Evolutionary conservation across 2,888 invertebrate genomes (phyloP), one percentile per base, ranked within the genome.

Genomic region (Pandemis corylana): DNA sequence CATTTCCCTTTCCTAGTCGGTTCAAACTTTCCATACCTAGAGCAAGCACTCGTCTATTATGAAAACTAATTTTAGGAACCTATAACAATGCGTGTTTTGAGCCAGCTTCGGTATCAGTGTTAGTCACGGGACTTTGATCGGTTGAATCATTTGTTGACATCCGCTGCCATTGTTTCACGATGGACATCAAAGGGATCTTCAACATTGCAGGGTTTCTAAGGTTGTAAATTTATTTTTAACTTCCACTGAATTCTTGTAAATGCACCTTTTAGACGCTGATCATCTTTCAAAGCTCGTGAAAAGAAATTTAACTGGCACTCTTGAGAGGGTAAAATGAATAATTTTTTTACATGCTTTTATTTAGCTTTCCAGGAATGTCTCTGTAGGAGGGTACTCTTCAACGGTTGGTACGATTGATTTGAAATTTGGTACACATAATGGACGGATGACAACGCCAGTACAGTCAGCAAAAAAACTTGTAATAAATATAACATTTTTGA

Each of bases 11-110:
- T 4, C 15, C 42, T 41, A 28, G 0, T 13, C 63, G 0, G 20
- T 49, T 13, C n/a, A 41, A 51, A 41, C 41, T n/a, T 44, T 1
- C 28, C 28, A 28, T 28, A 20, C 49, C 65, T 49, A 49, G 44
- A 28, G 13, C 12, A 12, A 20, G 44, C 13, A 49, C 7, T 12
- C 6, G 65, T 13, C 28, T 49, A 36, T 44, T n/a, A n/a, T 36
- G n/a, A 15, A 12, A 67, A 51, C 41, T 53, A 53, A 67, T 67
- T 51, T 53, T 53, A 67, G 53, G 53, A 53, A 67, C 36, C 13
- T n/a, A 41, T 9, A 67, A 67, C 66, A 67, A 53, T 67, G 66
- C 53, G 9, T 67, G 66, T 53, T 67, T 36, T 41, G 53, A n/a
- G 4, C 28, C 20, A 59, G 59, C 51, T 7, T 15, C 10, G 41